These are phyloP conservation scores for Drosophila kanapiae DNA, from an alignment of 1,140 invertebrate genomes.

Conservation along the genomic window DNA sequence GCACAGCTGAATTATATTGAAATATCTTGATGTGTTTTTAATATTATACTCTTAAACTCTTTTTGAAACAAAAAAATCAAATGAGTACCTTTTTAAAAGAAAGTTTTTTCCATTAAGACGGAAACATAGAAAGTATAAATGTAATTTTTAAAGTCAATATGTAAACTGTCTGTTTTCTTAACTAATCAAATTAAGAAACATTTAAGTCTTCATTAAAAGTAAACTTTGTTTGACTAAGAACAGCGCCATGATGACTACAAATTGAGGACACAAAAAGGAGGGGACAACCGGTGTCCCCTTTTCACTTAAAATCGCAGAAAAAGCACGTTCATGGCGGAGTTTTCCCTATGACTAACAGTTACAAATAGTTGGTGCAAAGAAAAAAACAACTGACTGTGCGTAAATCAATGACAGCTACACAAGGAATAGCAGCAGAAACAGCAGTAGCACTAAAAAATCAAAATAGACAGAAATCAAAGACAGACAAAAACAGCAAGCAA, in stretches of 20 bases:
- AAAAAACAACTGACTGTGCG: constrained; percentile 29
- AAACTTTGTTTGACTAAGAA: background rate
- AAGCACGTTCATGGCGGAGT: constrained; percentile 39
- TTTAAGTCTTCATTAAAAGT: background rate
- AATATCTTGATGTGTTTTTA: too few relatives aligned
- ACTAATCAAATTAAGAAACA: background rate
- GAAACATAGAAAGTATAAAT: background rate
- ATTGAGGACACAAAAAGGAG: background rate
- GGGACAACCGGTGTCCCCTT: too few relatives aligned
- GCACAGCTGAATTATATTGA: background rate
- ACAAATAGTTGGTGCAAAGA: constrained; percentile 17
- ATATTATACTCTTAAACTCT: too few relatives aligned
- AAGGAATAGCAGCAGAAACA: constrained; percentile 9
- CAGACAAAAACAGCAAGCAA: constrained; percentile 37
- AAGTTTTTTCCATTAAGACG: background rate
- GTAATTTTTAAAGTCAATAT: background rate
- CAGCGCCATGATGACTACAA: background rate
- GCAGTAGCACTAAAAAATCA: constrained; percentile 26
- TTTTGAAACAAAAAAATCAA: background rate
- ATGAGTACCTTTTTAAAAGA: background rate
- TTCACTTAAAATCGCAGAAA: constrained; percentile 31
- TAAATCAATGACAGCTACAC: constrained; percentile 50
- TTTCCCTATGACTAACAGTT: constrained; percentile 35
- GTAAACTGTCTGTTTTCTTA: background rate
- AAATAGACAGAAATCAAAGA: constrained; percentile 37